phyloP scores from a whole-genome alignment of 2,113 vertebrate genomes.

The Lamprotornis superbus region DNA sequence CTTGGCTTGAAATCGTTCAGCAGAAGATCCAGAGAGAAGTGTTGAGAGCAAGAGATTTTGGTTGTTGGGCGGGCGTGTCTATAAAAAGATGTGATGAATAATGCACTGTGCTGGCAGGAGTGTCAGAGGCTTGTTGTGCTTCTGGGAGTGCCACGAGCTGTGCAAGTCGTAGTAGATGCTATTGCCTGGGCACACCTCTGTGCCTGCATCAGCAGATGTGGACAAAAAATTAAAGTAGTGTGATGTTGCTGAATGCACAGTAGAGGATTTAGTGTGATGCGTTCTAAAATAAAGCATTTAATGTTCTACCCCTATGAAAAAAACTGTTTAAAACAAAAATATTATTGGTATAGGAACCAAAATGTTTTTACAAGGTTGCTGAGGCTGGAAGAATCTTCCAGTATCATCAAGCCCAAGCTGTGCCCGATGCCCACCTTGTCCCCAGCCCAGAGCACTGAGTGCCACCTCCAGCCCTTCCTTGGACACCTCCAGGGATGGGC shows the following conservation, averaged over 20 bases:
- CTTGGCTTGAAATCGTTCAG: background rate
- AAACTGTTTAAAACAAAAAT: background rate
- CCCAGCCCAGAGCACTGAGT: background rate
- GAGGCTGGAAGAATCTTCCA: background rate
- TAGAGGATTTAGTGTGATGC: background rate
- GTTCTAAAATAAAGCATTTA: background rate
- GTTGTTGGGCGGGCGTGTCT: background rate
- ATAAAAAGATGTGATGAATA: background rate
- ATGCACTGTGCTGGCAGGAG: background rate
- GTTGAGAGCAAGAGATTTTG: background rate
- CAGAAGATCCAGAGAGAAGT: background rate
- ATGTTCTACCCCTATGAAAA: background rate
- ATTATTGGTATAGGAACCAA: background rate
- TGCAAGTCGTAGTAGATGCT: background rate
- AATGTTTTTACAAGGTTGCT: accelerated
- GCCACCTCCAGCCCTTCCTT: background rate
- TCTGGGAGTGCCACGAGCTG: background rate
- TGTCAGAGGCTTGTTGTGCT: accelerated
- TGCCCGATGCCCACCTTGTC: background rate
- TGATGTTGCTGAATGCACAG: background rate
- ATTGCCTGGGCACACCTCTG: background rate
- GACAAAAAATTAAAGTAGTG: background rate
- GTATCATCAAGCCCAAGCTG: accelerated
- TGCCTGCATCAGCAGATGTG: background rate
- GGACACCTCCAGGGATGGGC: background rate